phyloP scores from a whole-genome alignment of 2,888 invertebrate species.

The Cinara cedri region DNA sequence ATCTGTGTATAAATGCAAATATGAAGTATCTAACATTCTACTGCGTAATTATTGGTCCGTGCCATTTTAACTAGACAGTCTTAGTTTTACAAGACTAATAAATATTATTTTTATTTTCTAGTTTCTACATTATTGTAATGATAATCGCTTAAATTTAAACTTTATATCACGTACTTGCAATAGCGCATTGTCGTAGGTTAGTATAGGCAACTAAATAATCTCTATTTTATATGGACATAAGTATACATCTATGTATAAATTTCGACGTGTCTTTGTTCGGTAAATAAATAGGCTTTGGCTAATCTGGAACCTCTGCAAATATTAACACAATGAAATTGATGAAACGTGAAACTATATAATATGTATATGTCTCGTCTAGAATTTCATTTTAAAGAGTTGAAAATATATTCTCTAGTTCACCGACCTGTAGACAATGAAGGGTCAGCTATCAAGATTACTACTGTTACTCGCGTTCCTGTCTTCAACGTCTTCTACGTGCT shows the following conservation, averaged over 20 bases:
- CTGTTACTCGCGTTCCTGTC: slow-evolving; percentile 26
- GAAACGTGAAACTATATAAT: neutral
- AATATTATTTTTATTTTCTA: too few relatives aligned
- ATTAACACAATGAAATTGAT: neutral
- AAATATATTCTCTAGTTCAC: slow-evolving; percentile 22
- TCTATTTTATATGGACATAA: neutral
- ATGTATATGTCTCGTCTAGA: neutral
- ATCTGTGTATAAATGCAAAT: neutral
- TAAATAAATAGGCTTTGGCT: neutral
- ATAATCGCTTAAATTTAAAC: too few relatives aligned
- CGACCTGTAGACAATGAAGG: slow-evolving; percentile 32
- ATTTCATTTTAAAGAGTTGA: slow-evolving; percentile 29
- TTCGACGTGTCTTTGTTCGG: neutral
- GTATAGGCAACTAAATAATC: neutral
- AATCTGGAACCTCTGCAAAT: neutral
- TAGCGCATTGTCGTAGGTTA: neutral
- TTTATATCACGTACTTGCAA: neutral
- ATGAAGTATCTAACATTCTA: neutral
- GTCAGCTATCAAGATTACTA: slow-evolving; percentile 2
- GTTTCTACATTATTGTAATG: too few relatives aligned
- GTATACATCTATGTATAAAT: neutral
- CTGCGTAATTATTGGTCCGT: neutral
- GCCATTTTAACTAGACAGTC: neutral
- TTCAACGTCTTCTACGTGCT: slow-evolving; percentile 10
- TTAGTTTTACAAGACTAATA: neutral